These are phyloP conservation scores for Polyommatus iphigenia DNA, from an alignment of 2,888 invertebrate species.

Conservation along the genomic window DNA sequence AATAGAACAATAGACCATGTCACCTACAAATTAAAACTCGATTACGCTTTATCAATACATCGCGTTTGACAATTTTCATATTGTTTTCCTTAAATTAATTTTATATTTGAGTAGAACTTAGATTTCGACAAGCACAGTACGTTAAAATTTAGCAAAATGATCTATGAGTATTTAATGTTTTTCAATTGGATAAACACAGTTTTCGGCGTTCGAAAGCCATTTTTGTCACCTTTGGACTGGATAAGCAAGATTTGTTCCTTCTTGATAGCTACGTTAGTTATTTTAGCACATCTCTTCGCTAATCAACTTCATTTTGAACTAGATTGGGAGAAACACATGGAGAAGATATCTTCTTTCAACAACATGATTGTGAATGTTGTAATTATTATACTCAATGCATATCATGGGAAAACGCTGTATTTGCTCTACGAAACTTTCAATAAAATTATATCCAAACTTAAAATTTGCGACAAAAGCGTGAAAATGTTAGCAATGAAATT, in stretches of 20 bases:
- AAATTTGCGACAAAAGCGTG: constrained; percentile 42
- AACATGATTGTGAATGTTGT: constrained; percentile 46
- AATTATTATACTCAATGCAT: constrained; percentile 44
- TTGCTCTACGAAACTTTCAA: constrained; percentile 46
- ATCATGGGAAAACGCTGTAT: constrained; percentile 42
- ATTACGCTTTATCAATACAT: constrained; percentile 11
- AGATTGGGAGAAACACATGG: constrained; percentile 46
- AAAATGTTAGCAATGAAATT: constrained; percentile 50
- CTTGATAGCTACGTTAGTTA: constrained; percentile 39
- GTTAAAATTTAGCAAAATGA: constrained; percentile 41
- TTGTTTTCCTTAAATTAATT: not conserved
- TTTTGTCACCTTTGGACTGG: constrained; percentile 35
- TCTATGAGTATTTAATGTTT: constrained; percentile 48
- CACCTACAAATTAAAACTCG: constrained; percentile 7
- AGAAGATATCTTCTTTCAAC: constrained; percentile 46
- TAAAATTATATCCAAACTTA: constrained; percentile 42
- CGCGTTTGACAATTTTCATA: not conserved
- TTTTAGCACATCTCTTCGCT: constrained; percentile 41
- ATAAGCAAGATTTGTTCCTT: constrained; percentile 46
- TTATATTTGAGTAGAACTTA: not conserved
- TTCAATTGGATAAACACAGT: constrained; percentile 46
- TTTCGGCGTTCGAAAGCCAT: constrained; percentile 51
- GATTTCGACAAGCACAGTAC: not conserved
- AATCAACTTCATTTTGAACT: constrained; percentile 39
- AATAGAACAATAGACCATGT: not conserved